A percentile compares a stretch with the other conserved stretches of the same genome.
Evolutionary conservation across 2,797 vertebrate genomes (phyloP).

Genomic region (Arctocebus calabarensis): DNA sequence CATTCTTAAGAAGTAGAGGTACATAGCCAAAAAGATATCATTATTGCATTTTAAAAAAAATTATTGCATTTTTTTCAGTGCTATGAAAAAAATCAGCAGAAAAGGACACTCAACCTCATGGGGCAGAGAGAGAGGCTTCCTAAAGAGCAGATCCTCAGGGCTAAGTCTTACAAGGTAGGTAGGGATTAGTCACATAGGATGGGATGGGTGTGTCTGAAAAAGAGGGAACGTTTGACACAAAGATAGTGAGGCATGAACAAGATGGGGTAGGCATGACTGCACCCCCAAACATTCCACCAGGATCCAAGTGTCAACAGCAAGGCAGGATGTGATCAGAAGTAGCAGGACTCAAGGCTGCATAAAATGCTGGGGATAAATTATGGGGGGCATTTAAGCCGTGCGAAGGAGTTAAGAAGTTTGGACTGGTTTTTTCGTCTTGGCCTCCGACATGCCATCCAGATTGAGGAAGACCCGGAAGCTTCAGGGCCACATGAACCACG

Average conservation of each 20-base stretch:
- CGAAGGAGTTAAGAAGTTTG: not conserved
- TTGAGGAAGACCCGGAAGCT: too few species aligned
- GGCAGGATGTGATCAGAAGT: not conserved
- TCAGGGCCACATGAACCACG: too few species aligned
- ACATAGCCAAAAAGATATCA: not conserved
- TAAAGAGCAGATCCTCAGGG: not conserved
- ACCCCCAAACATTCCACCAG: not conserved
- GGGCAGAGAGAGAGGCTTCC: not conserved
- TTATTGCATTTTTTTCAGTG: not conserved
- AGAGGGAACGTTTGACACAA: not conserved
- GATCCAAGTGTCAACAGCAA: not conserved
- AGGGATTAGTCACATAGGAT: not conserved
- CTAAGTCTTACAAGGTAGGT: not conserved
- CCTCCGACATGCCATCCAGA: too few species aligned
- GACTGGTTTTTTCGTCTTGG: not conserved
- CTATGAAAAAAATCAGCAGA: not conserved
- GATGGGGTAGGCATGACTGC: not conserved
- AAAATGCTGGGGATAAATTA: not conserved
- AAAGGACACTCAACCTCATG: not conserved
- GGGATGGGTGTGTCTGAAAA: not conserved
- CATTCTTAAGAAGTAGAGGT: not conserved
- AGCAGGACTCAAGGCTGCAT: not conserved
- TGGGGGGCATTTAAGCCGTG: not conserved
- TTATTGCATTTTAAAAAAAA: not conserved
- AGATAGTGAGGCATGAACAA: not conserved